These are phyloP conservation scores for Drosophila subobscura DNA, from an alignment of 1,140 invertebrate genomes.

Conservation along the genomic window DNA sequence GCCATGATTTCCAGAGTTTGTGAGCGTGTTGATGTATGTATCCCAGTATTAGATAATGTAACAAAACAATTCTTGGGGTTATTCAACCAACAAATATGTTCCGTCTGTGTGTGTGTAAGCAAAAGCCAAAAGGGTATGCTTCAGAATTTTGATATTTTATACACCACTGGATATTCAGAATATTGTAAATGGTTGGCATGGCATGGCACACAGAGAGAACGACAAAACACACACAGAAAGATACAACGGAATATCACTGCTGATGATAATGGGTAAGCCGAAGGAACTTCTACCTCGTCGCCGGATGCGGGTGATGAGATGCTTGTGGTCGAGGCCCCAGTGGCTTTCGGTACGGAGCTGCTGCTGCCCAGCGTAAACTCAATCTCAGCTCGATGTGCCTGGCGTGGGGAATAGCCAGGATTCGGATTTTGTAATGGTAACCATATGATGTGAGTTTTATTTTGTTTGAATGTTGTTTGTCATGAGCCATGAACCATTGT, in stretches of 20 bases:
- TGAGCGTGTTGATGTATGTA: constrained; percentile 11
- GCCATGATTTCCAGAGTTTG: background rate
- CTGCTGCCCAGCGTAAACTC: constrained; percentile 92
- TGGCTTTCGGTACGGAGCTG: constrained; percentile 49
- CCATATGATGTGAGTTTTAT: constrained; percentile 27
- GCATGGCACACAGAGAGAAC: constrained; percentile 13
- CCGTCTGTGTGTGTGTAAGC: constrained; percentile 9
- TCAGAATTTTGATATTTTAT: constrained; percentile 10
- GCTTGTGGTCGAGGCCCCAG: constrained; percentile 35
- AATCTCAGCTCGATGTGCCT: constrained; percentile 96
- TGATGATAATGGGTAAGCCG: constrained; percentile 40
- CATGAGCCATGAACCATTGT: constrained; percentile 62
- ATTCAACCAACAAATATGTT: constrained; percentile 12
- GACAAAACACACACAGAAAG: constrained; percentile 33
- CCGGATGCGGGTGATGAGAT: constrained; percentile 56
- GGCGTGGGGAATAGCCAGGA: constrained; percentile 72
- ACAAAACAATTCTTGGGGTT: constrained; percentile 32
- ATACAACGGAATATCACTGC: constrained; percentile 50
- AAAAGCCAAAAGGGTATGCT: constrained; percentile 20
- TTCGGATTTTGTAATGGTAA: constrained; percentile 24
- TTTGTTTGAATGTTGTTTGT: constrained; percentile 45
- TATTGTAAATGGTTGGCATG: background rate
- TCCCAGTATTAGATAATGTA: constrained; percentile 40
- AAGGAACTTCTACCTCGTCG: constrained; percentile 70
- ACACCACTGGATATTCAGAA: background rate